A percentile compares a stretch with the other conserved stretches of the same genome.
phyloP scores from a whole-genome alignment of 2,113 vertebrate genomes.

The Pristiophorus japonicus region DNA sequence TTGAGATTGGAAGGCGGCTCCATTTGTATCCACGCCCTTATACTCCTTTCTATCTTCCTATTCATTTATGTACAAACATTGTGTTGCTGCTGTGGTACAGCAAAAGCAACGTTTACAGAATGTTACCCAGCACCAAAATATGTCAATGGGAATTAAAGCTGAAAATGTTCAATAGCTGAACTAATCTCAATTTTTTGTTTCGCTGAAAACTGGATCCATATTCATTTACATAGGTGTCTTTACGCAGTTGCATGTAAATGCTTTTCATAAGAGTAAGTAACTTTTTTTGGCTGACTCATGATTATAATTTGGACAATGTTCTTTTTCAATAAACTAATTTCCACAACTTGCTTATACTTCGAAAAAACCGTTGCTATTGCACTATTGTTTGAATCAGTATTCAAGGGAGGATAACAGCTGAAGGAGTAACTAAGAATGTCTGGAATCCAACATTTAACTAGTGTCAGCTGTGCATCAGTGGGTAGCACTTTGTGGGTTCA shows the following conservation, averaged over 20 bases:
- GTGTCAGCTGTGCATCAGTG: too few species aligned
- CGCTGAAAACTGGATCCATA: too few species aligned
- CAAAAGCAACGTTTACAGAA: too few species aligned
- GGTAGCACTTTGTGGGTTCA: too few species aligned
- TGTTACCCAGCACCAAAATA: too few species aligned
- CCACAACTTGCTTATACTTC: not conserved
- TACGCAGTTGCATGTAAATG: not conserved
- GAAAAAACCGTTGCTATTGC: not conserved
- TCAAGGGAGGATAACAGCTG: not conserved
- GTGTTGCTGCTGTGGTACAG: too few species aligned
- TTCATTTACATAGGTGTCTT: too few species aligned
- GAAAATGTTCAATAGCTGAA: too few species aligned
- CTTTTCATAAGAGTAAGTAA: not conserved
- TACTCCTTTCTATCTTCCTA: not conserved
- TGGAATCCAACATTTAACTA: not conserved
- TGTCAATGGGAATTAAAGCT: too few species aligned
- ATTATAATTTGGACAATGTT: not conserved
- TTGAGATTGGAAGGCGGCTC: not conserved
- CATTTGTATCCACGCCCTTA: not conserved
- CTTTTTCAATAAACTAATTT: not conserved
- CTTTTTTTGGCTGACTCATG: not conserved
- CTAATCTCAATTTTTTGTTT: too few species aligned
- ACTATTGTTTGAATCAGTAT: not conserved
- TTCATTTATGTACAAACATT: too few species aligned
- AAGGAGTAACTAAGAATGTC: not conserved